These are phyloP conservation scores for Choloepus hoffmanni DNA, from an alignment of 2,113 vertebrate genomes.

Conservation along the genomic window DNA sequence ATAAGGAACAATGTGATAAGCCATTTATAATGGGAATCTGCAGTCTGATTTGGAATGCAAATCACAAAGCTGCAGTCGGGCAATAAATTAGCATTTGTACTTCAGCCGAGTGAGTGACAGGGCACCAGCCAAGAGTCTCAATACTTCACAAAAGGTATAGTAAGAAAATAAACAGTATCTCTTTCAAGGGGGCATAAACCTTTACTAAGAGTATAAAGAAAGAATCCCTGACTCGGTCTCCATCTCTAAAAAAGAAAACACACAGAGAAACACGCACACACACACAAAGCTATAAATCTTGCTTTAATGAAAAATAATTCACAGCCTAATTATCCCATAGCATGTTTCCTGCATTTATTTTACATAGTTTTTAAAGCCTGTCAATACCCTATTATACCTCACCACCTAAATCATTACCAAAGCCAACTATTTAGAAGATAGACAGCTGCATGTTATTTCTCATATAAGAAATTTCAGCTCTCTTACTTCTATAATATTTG, in stretches of 20 bases:
- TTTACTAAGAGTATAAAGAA: background rate
- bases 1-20: slow-evolving; percentile 77
- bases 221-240: background rate
- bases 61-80: slow-evolving; percentile 85
- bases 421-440: background rate
- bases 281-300: background rate
- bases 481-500: background rate
- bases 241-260: background rate
- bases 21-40: slow-evolving; percentile 79
- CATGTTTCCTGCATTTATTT: background rate
- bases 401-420: background rate
- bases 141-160: slow-evolving; percentile 56
- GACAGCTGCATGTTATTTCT: background rate
- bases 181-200: slow-evolving; percentile 38
- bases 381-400: background rate
- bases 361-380: background rate
- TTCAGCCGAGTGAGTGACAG: slow-evolving; percentile 74
- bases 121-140: slow-evolving; percentile 45
- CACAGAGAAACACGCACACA: background rate
- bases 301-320: slow-evolving; percentile 6
- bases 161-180: slow-evolving; percentile 52
- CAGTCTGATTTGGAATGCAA: slow-evolving; percentile 88
- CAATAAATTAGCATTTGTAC: slow-evolving; percentile 85
- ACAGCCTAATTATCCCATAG: background rate
- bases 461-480: background rate